Evolutionary conservation across 2,113 vertebrate species (phyloP).

Genomic region (Dasyurus viverrinus): DNA sequence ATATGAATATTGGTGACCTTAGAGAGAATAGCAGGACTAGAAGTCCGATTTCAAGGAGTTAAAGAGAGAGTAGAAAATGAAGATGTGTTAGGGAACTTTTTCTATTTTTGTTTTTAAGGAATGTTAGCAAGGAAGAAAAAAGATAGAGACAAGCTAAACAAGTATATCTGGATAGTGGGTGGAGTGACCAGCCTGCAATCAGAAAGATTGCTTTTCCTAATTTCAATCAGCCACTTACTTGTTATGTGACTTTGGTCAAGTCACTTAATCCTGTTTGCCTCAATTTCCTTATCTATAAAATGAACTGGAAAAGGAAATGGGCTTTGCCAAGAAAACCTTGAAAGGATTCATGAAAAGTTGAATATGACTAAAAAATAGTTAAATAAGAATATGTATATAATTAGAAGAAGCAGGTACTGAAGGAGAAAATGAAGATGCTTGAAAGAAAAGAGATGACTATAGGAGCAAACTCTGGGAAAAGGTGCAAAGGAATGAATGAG

Average conservation of each 20-base stretch:
- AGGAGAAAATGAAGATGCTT: background rate
- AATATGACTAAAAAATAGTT: background rate
- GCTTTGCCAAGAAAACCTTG: background rate
- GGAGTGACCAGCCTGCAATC: background rate
- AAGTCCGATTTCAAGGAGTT: background rate
- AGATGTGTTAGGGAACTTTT: background rate
- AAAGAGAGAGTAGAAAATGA: background rate
- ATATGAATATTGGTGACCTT: background rate
- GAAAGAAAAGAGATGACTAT: background rate
- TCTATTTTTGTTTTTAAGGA: background rate
- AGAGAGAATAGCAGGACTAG: background rate
- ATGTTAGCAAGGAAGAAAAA: background rate
- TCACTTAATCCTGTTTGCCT: background rate
- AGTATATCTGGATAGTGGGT: background rate
- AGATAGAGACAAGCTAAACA: background rate
- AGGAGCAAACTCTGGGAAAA: background rate
- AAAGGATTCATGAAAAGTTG: background rate
- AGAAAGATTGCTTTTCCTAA: background rate
- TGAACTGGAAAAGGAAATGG: background rate
- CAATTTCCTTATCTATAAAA: background rate
- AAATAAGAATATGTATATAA: background rate
- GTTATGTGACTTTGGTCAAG: background rate
- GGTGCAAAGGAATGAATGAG: background rate
- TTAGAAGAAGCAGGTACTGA: background rate
- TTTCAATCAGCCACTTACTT: background rate